Conservation (phyloP, 1,140 invertebrate species). For the Panulirus ornatus region DNA sequence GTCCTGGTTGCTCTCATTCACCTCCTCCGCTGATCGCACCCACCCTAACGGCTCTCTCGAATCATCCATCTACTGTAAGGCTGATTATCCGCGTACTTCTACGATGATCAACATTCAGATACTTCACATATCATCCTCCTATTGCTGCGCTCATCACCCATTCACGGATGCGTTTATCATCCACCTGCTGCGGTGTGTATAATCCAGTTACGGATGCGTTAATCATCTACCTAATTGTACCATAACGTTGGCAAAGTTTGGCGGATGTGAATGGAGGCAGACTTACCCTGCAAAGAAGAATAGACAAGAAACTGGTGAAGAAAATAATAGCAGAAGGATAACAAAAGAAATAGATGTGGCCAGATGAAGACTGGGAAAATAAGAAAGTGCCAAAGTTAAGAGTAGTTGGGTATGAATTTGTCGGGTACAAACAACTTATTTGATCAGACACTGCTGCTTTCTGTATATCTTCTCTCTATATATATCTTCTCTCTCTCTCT, state of each 20-base stretch:
- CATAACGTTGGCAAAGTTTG: too few relatives aligned
- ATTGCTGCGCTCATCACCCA: background rate
- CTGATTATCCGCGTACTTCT: too few relatives aligned
- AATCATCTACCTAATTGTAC: too few relatives aligned
- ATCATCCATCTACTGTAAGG: too few relatives aligned
- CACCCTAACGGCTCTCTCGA: too few relatives aligned
- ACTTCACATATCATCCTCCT: too few relatives aligned
- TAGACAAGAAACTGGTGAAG: background rate
- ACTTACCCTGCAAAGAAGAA: too few relatives aligned
- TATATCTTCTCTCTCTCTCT: too few relatives aligned
- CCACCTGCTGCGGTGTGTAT: background rate
- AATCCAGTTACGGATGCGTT: too few relatives aligned
- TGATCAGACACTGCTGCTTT: background rate
- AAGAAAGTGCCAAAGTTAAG: background rate
- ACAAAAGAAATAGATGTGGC: background rate
- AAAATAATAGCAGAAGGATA: background rate
- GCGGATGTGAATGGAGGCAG: too few relatives aligned
- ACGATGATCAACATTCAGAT: too few relatives aligned
- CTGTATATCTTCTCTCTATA: background rate
- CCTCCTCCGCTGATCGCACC: background rate
- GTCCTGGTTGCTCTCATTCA: background rate
- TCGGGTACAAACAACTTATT: background rate
- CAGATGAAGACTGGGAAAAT: background rate
- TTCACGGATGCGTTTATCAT: background rate
- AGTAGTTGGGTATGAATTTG: background rate